Evolutionary conservation across 2,888 invertebrate species (phyloP).

Genomic region (Apantesis nais): DNA sequence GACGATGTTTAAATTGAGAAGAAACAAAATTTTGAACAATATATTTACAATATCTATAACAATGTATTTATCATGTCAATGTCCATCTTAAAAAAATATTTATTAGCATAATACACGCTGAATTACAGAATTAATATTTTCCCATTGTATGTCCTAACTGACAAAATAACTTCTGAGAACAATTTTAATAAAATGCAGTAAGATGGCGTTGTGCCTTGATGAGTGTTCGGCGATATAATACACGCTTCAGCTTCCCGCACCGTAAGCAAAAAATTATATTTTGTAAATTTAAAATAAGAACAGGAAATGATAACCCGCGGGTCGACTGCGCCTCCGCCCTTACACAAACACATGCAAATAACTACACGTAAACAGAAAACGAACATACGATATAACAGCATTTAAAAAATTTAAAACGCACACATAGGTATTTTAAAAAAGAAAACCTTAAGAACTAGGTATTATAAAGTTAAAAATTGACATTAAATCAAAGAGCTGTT

Average conservation of each 20-base stretch:
- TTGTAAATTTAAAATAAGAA: conserved; percentile 83
- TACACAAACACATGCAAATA: conserved; percentile 59
- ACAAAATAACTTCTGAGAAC: neutral
- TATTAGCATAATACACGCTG: neutral
- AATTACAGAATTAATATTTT: neutral
- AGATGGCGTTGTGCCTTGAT: conserved; percentile 3
- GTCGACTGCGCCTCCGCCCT: conserved; percentile 70
- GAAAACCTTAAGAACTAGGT: neutral
- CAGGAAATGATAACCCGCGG: conserved; percentile 85
- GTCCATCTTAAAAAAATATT: neutral
- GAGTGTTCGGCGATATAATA: conserved; percentile 30
- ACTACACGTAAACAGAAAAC: conserved; percentile 44
- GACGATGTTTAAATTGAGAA: neutral
- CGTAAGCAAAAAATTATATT: conserved; percentile 73
- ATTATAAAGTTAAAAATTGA: neutral
- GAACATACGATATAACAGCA: conserved; percentile 47
- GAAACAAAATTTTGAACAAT: neutral
- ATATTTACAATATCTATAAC: neutral
- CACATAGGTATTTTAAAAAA: conserved; percentile 26
- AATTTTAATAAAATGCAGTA: neutral
- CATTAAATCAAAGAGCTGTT: neutral
- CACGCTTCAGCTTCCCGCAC: conserved; percentile 60
- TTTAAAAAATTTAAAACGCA: conserved; percentile 55
- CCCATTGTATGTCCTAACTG: neutral
- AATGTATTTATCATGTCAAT: neutral